Conservation (phyloP, 2,113 vertebrate genomes). For the Limnothrissa miodon region DNA sequence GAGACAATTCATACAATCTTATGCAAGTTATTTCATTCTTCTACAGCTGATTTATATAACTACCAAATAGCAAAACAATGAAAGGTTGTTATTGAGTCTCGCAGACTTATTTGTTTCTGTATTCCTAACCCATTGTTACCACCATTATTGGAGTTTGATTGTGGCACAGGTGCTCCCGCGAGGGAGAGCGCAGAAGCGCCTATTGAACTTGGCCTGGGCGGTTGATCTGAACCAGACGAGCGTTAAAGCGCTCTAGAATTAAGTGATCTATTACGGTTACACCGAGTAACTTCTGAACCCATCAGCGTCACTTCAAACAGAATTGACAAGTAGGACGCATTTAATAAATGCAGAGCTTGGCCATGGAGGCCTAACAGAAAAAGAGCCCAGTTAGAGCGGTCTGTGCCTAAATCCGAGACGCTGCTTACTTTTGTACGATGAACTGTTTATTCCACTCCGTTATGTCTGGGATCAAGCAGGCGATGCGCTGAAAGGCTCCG, state of each 20-base stretch:
- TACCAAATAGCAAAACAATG: not conserved
- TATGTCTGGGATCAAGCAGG: conserved; percentile 21
- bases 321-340: not conserved
- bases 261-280: not conserved
- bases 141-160: not conserved
- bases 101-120: not conserved
- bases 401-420: not conserved
- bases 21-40: not conserved
- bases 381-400: not conserved
- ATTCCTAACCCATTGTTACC: not conserved
- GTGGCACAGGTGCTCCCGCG: not conserved
- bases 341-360: not conserved
- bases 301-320: not conserved
- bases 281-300: not conserved
- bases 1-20: not conserved
- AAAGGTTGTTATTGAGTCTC: not conserved
- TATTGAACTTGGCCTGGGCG: not conserved
- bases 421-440: conserved; percentile 6
- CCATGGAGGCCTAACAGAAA: not conserved
- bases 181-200: not conserved
- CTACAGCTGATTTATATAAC: not conserved
- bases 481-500: not conserved
- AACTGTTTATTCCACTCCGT: conserved; percentile 17
- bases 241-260: not conserved
- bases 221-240: not conserved